phyloP scores from a whole-genome alignment of 2,888 invertebrate species.

The Nemurella pictetii region DNA sequence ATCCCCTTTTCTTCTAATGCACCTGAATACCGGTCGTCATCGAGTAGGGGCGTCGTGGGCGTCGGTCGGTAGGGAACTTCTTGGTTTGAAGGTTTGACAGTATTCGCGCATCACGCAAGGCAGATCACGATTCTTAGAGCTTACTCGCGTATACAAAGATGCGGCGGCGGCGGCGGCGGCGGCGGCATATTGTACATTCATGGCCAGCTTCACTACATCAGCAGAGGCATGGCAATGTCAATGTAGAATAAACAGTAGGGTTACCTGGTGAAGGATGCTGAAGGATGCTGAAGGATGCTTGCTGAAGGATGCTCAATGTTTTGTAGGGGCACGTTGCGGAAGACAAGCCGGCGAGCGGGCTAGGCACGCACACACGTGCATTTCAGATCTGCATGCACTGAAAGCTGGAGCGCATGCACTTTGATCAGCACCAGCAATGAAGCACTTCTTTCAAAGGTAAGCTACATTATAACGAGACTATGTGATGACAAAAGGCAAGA shows the following conservation, averaged over 20 bases:
- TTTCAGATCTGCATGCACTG: not conserved
- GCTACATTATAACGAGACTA: not conserved
- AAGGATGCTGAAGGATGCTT: too few species aligned
- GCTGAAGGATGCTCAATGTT: too few species aligned
- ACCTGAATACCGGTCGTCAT: not conserved
- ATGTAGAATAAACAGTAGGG: conserved; percentile 11
- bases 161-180: not conserved
- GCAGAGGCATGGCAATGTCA: not conserved
- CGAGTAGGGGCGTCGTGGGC: not conserved
- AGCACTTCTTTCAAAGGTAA: conserved; percentile 12
- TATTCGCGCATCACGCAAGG: not conserved
- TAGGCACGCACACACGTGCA: not conserved
- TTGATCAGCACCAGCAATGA: conserved; percentile 15
- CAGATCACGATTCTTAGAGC: not conserved
- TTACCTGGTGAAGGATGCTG: not conserved
- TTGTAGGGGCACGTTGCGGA: too few species aligned
- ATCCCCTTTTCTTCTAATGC: not conserved
- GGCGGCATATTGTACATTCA: conserved; percentile 5
- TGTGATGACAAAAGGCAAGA: conserved; percentile 6
- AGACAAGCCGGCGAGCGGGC: too few species aligned
- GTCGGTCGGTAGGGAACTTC: not conserved
- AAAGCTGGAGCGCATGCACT: not conserved
- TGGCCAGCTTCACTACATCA: not conserved
- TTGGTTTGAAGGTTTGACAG: not conserved
- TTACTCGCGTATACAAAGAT: not conserved